phyloP scores from a whole-genome alignment of 2,888 invertebrate species.

The Eilema sororculum region DNA sequence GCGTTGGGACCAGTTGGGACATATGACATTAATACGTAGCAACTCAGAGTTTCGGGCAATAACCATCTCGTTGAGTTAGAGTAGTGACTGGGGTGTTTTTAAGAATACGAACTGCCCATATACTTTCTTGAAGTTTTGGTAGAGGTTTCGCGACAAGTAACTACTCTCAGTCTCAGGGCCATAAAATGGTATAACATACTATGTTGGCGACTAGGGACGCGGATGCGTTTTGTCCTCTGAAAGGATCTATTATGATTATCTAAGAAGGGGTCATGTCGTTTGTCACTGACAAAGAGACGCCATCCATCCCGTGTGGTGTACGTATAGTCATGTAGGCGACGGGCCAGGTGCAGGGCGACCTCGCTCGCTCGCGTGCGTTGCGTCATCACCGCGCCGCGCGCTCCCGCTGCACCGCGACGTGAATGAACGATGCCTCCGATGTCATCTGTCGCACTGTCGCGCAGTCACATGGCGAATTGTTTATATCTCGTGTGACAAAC shows the following conservation, averaged over 20 bases:
- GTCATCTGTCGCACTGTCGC: not conserved
- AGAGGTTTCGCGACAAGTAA: not conserved
- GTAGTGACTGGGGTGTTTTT: not conserved
- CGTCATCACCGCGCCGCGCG: slow-evolving; percentile 17
- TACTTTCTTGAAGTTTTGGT: not conserved
- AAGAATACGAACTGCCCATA: not conserved
- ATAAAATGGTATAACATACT: not conserved
- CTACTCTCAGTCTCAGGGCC: not conserved
- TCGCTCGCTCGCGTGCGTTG: slow-evolving; percentile 34
- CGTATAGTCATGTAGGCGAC: not conserved
- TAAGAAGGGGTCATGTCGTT: not conserved
- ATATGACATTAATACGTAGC: not conserved
- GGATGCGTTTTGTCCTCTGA: not conserved
- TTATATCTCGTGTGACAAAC: not conserved
- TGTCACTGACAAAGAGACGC: not conserved
- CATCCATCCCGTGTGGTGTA: not conserved
- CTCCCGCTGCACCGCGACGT: not conserved
- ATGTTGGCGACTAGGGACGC: not conserved
- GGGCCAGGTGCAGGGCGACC: slow-evolving; percentile 37
- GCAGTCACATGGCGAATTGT: not conserved
- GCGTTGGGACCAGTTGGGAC: not conserved
- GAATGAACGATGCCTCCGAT: not conserved
- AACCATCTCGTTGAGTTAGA: slow-evolving; percentile 1
- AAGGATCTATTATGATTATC: not conserved
- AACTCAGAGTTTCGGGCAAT: not conserved